These are phyloP conservation scores for Phyllopteryx taeniolatus DNA, from an alignment of 2,113 vertebrate species.

Conservation along the genomic window DNA sequence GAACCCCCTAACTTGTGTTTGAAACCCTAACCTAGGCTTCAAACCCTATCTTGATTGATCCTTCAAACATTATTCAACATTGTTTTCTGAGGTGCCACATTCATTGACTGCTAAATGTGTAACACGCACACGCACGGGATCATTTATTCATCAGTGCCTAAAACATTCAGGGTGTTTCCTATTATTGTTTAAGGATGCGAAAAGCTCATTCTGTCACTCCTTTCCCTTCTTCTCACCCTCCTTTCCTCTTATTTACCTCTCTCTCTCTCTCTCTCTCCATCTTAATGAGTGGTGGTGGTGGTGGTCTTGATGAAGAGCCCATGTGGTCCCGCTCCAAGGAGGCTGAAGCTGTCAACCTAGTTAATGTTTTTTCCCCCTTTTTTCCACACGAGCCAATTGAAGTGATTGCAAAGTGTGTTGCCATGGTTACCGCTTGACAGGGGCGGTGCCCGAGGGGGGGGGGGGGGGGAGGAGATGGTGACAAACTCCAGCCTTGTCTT, in stretches of 20 bases:
- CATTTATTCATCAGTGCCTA: conserved; percentile 65
- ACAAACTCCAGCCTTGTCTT: neutral
- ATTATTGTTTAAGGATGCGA: conserved; percentile 64
- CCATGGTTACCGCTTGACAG: conserved; percentile 53
- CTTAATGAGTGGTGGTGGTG: conserved; percentile 16
- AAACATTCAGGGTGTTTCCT: conserved; percentile 66
- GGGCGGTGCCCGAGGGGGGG: conserved; percentile 40
- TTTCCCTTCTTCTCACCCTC: conserved; percentile 28
- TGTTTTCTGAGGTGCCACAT: neutral
- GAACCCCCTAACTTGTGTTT: neutral
- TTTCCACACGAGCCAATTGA: conserved; percentile 47
- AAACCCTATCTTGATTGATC: neutral
- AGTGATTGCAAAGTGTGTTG: conserved; percentile 46
- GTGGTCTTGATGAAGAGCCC: conserved; percentile 16
- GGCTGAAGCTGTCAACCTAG: conserved; percentile 40
- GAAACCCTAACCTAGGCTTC: neutral
- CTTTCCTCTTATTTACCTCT: neutral
- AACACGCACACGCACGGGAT: conserved; percentile 28
- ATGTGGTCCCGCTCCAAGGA: conserved; percentile 29
- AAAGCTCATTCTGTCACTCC: conserved; percentile 54
- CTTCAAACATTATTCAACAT: neutral
- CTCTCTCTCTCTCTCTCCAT: neutral
- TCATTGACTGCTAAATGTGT: conserved; percentile 17
- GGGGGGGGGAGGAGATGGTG: no score
- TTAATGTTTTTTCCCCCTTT: neutral